Conservation (phyloP, 2,888 invertebrate genomes). For the Unio delphinus region DNA sequence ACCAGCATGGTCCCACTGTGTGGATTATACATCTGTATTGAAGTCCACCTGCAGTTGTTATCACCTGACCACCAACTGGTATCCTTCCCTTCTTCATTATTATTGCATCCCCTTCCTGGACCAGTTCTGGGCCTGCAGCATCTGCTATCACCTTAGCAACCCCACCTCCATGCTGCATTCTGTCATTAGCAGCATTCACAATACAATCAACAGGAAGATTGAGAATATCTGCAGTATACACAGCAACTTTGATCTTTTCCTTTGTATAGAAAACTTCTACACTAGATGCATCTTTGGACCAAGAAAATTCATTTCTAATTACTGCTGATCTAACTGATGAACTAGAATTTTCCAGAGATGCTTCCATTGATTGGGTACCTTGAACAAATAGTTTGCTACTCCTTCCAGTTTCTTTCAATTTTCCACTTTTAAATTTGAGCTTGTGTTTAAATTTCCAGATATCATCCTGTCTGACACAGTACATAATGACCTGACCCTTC, state of each 20-base stretch:
- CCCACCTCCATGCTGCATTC: slow-evolving; percentile 2
- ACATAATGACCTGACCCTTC: no score
- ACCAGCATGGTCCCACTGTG: slow-evolving; percentile 13
- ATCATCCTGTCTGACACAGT: no score
- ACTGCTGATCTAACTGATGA: no score
- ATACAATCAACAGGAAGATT: slow-evolving; percentile 6
- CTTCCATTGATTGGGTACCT: no score
- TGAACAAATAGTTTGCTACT: no score
- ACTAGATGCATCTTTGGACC: no score
- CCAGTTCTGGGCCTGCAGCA: slow-evolving; percentile 5
- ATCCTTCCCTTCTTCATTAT: background rate
- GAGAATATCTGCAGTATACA: slow-evolving; percentile 9
- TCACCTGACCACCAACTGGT: background rate
- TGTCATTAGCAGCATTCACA: slow-evolving; percentile 13
- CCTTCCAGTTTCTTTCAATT: no score
- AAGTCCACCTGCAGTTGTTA: slow-evolving; percentile 7
- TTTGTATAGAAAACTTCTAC: background rate
- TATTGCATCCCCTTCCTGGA: background rate
- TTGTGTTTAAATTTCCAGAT: no score
- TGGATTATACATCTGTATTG: slow-evolving; percentile 8
- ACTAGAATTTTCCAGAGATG: no score
- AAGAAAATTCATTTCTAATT: no score
- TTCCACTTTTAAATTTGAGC: no score
- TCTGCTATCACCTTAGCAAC: slow-evolving; percentile 3
- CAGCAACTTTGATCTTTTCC: slow-evolving; percentile 4